Base-by-base conservation (phyloP, 2,113 vertebrate genomes). In the Trematomus loennbergii region DNA sequence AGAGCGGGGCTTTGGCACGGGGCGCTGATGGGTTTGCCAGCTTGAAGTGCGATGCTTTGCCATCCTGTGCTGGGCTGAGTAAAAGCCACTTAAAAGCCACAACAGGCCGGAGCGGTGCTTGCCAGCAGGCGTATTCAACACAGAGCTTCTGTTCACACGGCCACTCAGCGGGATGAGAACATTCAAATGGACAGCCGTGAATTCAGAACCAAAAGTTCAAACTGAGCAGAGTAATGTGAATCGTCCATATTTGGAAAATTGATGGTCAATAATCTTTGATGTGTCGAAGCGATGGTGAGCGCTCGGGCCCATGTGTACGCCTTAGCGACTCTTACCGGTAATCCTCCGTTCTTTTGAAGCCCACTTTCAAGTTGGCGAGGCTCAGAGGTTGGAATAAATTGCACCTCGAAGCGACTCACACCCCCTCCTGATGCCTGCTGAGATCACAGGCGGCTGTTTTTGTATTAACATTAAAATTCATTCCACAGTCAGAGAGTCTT, bases 391-490 rank as follows among this genome's bases (percentile, higher is more conserved):
- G 84, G 90, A 92, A 95, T 93, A 92, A 94, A 94, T 92, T 94
- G 94, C 87, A 92, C 90, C 91, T 94, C 75, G 54, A 84, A 94
- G 92, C 90, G 57, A 88, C 86, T 84, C 86, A 50, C 78, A 72
- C 86, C 85, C 80, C 89, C 80, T 81, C 78, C 82, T 48, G 84
- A 92, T 89, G 85, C 93, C 93, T 93, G 92, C 94, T 95, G 93
- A 94, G 93, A 95, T 95, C 92, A 94, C 89, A 93, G 89, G 86
- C 92, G 79, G 87, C 87, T 87, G 89, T 90, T 93, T 91, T 91
- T 90, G 92, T 91, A 91, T 93, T 89, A 92, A 89, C 91, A 95
- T 95, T 93, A 85, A 92, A 91, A 94, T 93, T 93, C 90, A 91
- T 90, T 86, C 90, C 89, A 81, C 78, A 88, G 81, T 83, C 77